phyloP scores from a whole-genome alignment of 2,888 invertebrate genomes.

The Notodonta dromedarius region DNA sequence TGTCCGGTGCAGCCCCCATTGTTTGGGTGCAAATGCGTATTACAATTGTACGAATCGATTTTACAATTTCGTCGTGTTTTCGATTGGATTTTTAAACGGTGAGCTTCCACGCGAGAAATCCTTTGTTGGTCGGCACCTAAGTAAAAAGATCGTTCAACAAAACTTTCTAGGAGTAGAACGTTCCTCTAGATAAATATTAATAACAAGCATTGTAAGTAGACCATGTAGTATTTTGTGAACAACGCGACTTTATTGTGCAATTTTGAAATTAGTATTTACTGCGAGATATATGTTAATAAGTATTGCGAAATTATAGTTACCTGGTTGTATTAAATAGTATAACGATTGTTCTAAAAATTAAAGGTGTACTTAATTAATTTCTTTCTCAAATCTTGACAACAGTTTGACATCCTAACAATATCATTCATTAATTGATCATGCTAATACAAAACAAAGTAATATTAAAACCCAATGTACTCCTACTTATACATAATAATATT shows the following conservation, averaged over 20 bases:
- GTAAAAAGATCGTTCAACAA: background rate
- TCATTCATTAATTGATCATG: too few species aligned
- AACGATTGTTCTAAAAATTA: too few species aligned
- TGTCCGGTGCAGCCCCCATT: background rate
- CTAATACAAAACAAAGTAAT: too few species aligned
- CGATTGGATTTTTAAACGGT: background rate
- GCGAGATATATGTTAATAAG: background rate
- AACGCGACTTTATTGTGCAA: background rate
- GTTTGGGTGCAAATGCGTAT: conserved; percentile 7
- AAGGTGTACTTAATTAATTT: too few species aligned
- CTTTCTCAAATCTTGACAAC: too few species aligned
- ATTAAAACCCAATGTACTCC: too few species aligned
- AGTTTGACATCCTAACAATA: too few species aligned
- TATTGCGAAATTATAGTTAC: too few species aligned
- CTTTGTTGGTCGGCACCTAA: conserved; percentile 3
- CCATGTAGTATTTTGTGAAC: background rate
- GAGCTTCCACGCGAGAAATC: background rate
- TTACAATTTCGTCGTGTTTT: background rate
- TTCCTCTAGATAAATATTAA: background rate
- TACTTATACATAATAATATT: too few species aligned
- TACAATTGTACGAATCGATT: conserved; percentile 13
- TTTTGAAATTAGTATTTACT: background rate
- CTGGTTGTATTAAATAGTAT: too few species aligned
- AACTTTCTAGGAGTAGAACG: background rate
- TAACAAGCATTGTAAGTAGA: background rate